Evolutionary conservation across 2,888 invertebrate genomes (phyloP).

Genomic region (Venustoraphidia nigricollis): DNA sequence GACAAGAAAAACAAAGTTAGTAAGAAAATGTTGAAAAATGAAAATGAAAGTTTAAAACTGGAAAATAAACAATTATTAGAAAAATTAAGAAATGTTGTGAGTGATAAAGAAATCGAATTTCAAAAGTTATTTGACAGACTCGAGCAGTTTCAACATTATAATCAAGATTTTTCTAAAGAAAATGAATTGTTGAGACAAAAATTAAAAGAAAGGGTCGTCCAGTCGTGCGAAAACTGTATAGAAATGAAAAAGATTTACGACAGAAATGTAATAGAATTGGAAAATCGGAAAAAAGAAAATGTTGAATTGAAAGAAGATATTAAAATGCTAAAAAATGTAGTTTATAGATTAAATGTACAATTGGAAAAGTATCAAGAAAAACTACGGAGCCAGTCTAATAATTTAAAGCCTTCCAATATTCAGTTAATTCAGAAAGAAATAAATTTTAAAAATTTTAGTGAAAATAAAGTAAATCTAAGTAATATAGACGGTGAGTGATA

Average conservation of each 20-base stretch:
- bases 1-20: slow-evolving; percentile 13
- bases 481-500: too few species aligned
- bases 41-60: slow-evolving; percentile 33
- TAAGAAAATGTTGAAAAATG: slow-evolving; percentile 26
- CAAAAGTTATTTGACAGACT: slow-evolving; percentile 45
- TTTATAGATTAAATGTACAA: slow-evolving; percentile 64
- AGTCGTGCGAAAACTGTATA: slow-evolving; percentile 11
- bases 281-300: slow-evolving; percentile 37
- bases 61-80: slow-evolving; percentile 36
- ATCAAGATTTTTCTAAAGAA: slow-evolving; percentile 37
- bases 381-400: slow-evolving; percentile 16
- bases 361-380: slow-evolving; percentile 63
- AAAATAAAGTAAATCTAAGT: too few species aligned
- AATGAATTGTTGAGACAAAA: not conserved
- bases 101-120: slow-evolving; percentile 42
- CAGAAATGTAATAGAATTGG: slow-evolving; percentile 32
- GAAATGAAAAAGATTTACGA: slow-evolving; percentile 31
- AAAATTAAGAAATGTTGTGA: slow-evolving; percentile 31
- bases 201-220: slow-evolving; percentile 14
- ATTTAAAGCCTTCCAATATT: too few species aligned
- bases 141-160: slow-evolving; percentile 38
- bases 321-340: slow-evolving; percentile 57
- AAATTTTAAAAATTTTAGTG: too few species aligned
- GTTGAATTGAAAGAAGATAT: slow-evolving; percentile 46
- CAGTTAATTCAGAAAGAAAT: too few species aligned